Evolutionary conservation across 1,140 invertebrate genomes (phyloP).

Genomic region (Drosophila sp.): DNA sequence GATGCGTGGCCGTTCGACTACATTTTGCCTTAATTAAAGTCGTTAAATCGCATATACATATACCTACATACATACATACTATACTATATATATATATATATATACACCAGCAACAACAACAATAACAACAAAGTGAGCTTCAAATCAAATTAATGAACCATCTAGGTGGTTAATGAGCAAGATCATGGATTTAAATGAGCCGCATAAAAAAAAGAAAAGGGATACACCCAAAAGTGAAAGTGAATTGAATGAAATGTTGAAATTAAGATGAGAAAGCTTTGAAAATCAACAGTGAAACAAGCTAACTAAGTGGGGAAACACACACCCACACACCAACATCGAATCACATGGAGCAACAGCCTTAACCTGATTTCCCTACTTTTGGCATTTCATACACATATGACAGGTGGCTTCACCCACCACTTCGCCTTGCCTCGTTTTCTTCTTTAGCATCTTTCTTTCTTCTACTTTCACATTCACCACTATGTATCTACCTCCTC

Average conservation of each 20-base stretch:
- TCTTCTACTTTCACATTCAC: neutral
- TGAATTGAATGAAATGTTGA: slow-evolving; percentile 17
- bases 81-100: neutral
- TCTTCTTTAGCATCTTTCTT: neutral
- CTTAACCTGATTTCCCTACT: slow-evolving; percentile 46
- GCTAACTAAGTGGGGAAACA: slow-evolving; percentile 26
- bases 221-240: slow-evolving; percentile 5
- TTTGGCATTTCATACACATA: slow-evolving; percentile 15
- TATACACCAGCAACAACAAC: too few species aligned
- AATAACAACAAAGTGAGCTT: slow-evolving; percentile 37
- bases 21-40: slow-evolving; percentile 74
- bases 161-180: slow-evolving; percentile 64
- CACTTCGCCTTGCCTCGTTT: neutral
- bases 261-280: slow-evolving; percentile 15
- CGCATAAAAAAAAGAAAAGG: slow-evolving; percentile 46
- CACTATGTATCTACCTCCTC: neutral
- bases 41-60: slow-evolving; percentile 57
- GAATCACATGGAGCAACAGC: slow-evolving; percentile 2
- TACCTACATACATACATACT: neutral
- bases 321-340: neutral
- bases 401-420: slow-evolving; percentile 12
- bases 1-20: slow-evolving; percentile 55
- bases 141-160: slow-evolving; percentile 74
- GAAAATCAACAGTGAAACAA: slow-evolving; percentile 17
- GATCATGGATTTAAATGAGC: slow-evolving; percentile 71